phyloP scores from a whole-genome alignment of 2,888 invertebrate species.

The Amphimallon solstitiale region DNA sequence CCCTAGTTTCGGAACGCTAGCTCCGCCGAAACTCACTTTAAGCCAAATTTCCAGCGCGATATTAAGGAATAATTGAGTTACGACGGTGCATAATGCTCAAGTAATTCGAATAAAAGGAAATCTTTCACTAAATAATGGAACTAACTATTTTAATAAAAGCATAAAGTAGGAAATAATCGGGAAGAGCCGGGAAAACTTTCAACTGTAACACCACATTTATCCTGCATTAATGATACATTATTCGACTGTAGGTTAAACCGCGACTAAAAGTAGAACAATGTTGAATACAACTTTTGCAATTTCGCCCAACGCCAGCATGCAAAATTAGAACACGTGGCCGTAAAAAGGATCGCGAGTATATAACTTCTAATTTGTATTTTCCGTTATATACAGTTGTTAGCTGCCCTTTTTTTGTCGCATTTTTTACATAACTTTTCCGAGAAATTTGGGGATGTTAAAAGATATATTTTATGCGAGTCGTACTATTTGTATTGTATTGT shows the following conservation, averaged over 20 bases:
- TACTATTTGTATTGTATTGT: no score
- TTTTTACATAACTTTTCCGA: no score
- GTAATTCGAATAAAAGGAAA: slow-evolving; percentile 13
- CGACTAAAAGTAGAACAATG: slow-evolving; percentile 22
- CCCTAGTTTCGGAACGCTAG: no score
- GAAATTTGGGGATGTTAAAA: no score
- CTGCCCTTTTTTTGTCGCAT: no score
- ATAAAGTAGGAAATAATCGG: slow-evolving; percentile 14
- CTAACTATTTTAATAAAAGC: slow-evolving; percentile 19
- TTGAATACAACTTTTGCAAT: slow-evolving; percentile 24
- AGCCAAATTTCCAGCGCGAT: neutral
- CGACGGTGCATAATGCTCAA: slow-evolving; percentile 10
- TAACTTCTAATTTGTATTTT: no score
- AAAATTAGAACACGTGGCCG: no score
- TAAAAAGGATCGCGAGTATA: no score
- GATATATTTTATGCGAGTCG: no score
- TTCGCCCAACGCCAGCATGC: neutral
- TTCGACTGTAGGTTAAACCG: slow-evolving; percentile 21
- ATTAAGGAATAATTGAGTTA: slow-evolving; percentile 24
- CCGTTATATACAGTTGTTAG: no score
- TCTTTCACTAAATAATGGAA: slow-evolving; percentile 14
- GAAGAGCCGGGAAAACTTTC: neutral
- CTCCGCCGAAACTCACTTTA: no score
- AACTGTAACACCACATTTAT: neutral
- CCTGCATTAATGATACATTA: slow-evolving; percentile 27